These are phyloP conservation scores for Cacoxenus indagator DNA, from an alignment of 2,888 invertebrate genomes.

Conservation along the genomic window DNA sequence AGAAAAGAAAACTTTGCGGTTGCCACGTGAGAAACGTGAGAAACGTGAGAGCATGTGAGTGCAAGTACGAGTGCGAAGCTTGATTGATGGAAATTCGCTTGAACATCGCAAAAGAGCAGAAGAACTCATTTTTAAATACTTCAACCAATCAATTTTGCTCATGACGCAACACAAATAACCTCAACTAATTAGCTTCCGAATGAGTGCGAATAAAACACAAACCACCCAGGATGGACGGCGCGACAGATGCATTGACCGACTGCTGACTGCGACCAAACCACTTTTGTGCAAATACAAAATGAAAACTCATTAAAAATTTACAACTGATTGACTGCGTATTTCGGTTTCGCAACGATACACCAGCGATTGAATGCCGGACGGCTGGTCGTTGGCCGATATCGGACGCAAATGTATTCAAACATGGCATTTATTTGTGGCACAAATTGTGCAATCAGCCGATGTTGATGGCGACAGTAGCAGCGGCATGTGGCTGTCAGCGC, in stretches of 20 bases:
- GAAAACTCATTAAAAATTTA: constrained; percentile 62
- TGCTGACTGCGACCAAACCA: not conserved
- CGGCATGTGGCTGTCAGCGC: not conserved
- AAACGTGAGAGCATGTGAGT: too few species aligned
- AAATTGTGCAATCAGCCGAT: constrained; percentile 10
- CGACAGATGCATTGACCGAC: not conserved
- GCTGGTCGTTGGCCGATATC: not conserved
- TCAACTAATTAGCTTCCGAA: not conserved
- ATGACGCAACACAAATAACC: not conserved
- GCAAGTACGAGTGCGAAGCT: too few species aligned
- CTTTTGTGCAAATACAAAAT: constrained; percentile 42
- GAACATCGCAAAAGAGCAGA: too few species aligned
- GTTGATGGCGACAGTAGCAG: not conserved
- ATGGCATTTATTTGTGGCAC: constrained; percentile 16
- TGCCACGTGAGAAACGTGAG: too few species aligned
- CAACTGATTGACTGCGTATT: constrained; percentile 56
- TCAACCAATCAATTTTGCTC: not conserved
- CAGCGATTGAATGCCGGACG: constrained; percentile 11
- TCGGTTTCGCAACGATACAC: constrained; percentile 16
- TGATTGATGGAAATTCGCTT: too few species aligned
- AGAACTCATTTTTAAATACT: too few species aligned
- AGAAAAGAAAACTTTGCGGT: not conserved
- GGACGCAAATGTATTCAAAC: not conserved
- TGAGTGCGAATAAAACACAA: not conserved
- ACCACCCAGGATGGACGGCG: not conserved